phyloP scores from a whole-genome alignment of 30 jellyfish, hydroid and myxozoan genomes.

The Aurelia sp. region DNA sequence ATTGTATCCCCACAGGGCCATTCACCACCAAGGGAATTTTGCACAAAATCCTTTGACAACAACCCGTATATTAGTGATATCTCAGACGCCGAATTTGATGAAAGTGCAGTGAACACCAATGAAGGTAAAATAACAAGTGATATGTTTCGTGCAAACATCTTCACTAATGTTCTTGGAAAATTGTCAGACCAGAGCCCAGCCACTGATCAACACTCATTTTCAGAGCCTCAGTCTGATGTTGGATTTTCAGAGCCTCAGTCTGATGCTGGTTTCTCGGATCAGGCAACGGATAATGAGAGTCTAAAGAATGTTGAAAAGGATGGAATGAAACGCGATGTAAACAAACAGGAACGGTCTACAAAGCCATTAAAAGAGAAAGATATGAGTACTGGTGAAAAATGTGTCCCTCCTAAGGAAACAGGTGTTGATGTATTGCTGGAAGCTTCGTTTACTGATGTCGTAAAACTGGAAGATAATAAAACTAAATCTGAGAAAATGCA shows the following conservation, averaged over 20 bases:
- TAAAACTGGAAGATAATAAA: too few relatives aligned
- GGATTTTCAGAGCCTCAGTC: constrained; percentile 2
- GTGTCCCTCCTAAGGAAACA: too few relatives aligned
- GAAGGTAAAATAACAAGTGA: constrained; percentile 46
- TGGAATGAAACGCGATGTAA: too few relatives aligned
- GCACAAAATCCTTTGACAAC: constrained; percentile 20
- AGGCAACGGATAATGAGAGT: too few relatives aligned
- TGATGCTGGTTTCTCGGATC: neutral
- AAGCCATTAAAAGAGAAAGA: too few relatives aligned
- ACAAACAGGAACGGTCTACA: too few relatives aligned
- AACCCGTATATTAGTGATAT: constrained; percentile 74
- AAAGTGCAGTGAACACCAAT: neutral
- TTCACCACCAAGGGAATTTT: neutral
- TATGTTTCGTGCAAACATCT: constrained; percentile 72
- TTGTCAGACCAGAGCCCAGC: constrained; percentile 5
- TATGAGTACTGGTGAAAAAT: too few relatives aligned
- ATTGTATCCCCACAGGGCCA: too few relatives aligned
- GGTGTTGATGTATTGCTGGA: too few relatives aligned
- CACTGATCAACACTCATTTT: neutral
- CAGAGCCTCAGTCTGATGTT: constrained; percentile 12
- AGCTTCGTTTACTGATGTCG: too few relatives aligned
- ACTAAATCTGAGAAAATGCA: too few relatives aligned
- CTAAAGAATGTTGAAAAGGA: too few relatives aligned
- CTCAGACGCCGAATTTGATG: constrained; percentile 63
- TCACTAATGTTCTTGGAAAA: constrained; percentile 34